These are phyloP conservation scores for Gymnoscelis rufifasciata DNA, from an alignment of 2,888 invertebrate genomes.

Conservation along the genomic window DNA sequence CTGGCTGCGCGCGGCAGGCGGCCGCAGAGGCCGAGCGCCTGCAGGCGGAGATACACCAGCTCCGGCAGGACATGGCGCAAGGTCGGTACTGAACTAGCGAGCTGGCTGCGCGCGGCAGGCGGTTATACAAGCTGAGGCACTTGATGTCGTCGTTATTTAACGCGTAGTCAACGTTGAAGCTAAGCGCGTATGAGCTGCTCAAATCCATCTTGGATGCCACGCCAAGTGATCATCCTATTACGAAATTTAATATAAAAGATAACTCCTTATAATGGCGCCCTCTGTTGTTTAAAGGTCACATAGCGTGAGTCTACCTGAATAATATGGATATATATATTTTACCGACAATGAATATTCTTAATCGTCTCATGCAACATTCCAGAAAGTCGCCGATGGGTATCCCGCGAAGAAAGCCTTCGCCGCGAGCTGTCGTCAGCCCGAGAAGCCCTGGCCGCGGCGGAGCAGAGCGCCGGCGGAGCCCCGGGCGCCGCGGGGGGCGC, in stretches of 20 bases:
- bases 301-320: no score
- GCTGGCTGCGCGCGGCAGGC: background rate
- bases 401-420: constrained; percentile 55
- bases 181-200: no score
- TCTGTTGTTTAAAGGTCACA: no score
- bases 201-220: no score
- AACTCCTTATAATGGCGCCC: no score
- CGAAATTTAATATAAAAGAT: no score
- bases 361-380: background rate
- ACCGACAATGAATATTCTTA: no score
- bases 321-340: no score
- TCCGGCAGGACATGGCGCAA: constrained; percentile 66
- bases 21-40: constrained; percentile 69
- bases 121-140: no score
- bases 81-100: constrained; percentile 39
- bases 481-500: constrained; percentile 1
- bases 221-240: no score
- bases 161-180: no score
- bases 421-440: constrained; percentile 50
- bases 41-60: constrained; percentile 68
- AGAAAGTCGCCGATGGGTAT: constrained; percentile 68
- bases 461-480: constrained; percentile 25
- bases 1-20: constrained; percentile 40
- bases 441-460: constrained; percentile 34
- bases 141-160: no score